Evolutionary conservation across 2,888 invertebrate species (phyloP), one percentile per base, ranked within the genome.

Genomic region (Plagodis dolabraria): DNA sequence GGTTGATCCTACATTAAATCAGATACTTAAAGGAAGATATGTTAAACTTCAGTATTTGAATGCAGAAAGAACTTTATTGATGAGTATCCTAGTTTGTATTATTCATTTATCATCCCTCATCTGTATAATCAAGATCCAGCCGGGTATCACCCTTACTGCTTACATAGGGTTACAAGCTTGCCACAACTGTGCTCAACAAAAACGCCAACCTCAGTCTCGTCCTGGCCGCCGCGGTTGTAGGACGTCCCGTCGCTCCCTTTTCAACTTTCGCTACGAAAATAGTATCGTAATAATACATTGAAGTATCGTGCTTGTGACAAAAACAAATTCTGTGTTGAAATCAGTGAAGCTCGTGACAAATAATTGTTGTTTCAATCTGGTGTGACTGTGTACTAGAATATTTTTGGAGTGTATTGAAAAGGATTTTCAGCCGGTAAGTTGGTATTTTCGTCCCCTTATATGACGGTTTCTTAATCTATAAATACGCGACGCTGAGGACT

Each of bases 251-350:
- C 48, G 44, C 57, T 65, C 67, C 65, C 48, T 64, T 64, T 53
- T 33, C 60, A 68, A 75, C 71, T 76, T 72, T 68, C 70, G 68
- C 75, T 80, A 84, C 87, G 87, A 86, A 84, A 86, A 86, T 87
- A 87, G 80, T 84, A 80, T 71, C 77, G 76, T 76, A 42, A 22
- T 22, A 22, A 22, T 22, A 22, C 22, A 22, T 22, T 10, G 66
- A 65, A 67, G 69, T 68, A 66, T 33, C 12, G 35, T 10, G 7
- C 10, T 7, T 10, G 50, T 59, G 54, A 22, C 22, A 47, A 50
- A 40, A 46, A 51, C 5, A 7, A 44, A 51, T 57, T 53, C 54
- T 60, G 67, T 67, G 67, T 53, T 45, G 5, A 40, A 8, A 5
- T 53, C 57, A 62, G 68, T 68, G 67, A 53, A 34, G 12, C 6